A percentile compares a stretch with the other conserved stretches of the same genome.
phyloP scores from a whole-genome alignment of 2,797 vertebrate species.

The Gymnocypris eckloni region DNA sequence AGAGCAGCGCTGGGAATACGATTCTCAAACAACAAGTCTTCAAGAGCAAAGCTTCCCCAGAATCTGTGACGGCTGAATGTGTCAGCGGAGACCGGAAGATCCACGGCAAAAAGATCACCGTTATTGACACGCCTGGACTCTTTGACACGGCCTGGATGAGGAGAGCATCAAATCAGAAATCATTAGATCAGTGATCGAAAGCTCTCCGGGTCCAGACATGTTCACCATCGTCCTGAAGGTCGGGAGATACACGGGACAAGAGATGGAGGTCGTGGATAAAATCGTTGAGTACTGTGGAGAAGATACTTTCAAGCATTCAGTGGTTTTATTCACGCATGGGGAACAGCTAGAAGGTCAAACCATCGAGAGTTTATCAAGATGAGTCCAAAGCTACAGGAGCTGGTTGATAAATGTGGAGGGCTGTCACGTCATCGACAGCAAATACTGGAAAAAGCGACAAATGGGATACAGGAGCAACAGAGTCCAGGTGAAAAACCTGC shows the following conservation, averaged over 20 bases:
- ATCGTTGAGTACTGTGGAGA: constrained; percentile 62
- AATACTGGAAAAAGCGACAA: constrained; percentile 39
- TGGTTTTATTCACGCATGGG: constrained; percentile 69
- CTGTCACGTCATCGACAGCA: constrained; percentile 52
- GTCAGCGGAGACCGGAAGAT: constrained; percentile 10
- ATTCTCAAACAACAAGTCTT: constrained; percentile 52
- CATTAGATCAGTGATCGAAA: constrained; percentile 61
- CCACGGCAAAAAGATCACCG: constrained; percentile 10
- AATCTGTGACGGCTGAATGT: constrained; percentile 23
- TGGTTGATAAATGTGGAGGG: constrained; percentile 55
- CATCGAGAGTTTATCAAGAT: constrained; percentile 44
- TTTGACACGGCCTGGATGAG: constrained; percentile 40
- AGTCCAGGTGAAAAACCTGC: constrained; percentile 49
- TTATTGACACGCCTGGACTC: constrained; percentile 54
- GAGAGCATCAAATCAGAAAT: constrained; percentile 55
- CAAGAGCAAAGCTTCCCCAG: neutral
- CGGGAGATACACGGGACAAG: constrained; percentile 66
- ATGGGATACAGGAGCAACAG: constrained; percentile 50
- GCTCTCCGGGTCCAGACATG: constrained; percentile 68
- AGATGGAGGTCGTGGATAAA: constrained; percentile 58
- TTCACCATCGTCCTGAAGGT: constrained; percentile 73
- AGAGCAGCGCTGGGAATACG: constrained; percentile 58
- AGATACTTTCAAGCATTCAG: constrained; percentile 60
- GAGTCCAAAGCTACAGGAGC: constrained; percentile 38
- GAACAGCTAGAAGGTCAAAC: constrained; percentile 56